Conservation (phyloP, 2,888 invertebrate genomes). For the Drosophila recens region DNA sequence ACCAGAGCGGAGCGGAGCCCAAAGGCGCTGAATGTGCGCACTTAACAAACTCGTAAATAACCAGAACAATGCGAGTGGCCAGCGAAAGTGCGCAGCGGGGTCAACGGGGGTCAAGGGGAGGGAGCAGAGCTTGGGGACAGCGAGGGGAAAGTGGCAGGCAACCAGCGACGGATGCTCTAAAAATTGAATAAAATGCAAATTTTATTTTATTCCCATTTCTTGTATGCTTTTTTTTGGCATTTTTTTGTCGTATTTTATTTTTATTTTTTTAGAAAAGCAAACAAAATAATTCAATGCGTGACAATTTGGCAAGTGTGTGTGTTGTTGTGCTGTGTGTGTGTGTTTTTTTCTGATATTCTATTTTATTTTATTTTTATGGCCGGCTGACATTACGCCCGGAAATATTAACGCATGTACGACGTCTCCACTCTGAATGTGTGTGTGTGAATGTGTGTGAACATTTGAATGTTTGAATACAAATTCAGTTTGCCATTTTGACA, state of each 20-base stretch:
- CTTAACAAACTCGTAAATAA: slow-evolving; percentile 82
- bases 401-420: slow-evolving; percentile 80
- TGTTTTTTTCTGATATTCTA: slow-evolving; percentile 21
- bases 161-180: slow-evolving; percentile 44
- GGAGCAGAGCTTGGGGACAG: not conserved
- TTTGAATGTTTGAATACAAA: slow-evolving; percentile 78
- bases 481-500: slow-evolving; percentile 80
- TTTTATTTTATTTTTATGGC: slow-evolving; percentile 61
- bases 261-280: slow-evolving; percentile 46
- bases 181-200: slow-evolving; percentile 84
- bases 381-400: slow-evolving; percentile 67
- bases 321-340: slow-evolving; percentile 2
- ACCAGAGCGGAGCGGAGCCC: slow-evolving; percentile 2
- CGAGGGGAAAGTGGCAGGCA: not conserved
- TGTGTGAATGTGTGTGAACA: slow-evolving; percentile 36
- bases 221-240: slow-evolving; percentile 4
- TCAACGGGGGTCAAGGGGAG: not conserved
- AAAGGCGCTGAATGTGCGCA: slow-evolving; percentile 70
- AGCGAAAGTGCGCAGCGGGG: slow-evolving; percentile 22
- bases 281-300: slow-evolving; percentile 80
- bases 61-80: slow-evolving; percentile 71
- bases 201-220: slow-evolving; percentile 65
- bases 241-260: slow-evolving; percentile 21
- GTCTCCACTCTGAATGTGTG: slow-evolving; percentile 34
- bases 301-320: slow-evolving; percentile 69